Conservation (phyloP, 2,113 vertebrate genomes). For the Menidia beryllina region DNA sequence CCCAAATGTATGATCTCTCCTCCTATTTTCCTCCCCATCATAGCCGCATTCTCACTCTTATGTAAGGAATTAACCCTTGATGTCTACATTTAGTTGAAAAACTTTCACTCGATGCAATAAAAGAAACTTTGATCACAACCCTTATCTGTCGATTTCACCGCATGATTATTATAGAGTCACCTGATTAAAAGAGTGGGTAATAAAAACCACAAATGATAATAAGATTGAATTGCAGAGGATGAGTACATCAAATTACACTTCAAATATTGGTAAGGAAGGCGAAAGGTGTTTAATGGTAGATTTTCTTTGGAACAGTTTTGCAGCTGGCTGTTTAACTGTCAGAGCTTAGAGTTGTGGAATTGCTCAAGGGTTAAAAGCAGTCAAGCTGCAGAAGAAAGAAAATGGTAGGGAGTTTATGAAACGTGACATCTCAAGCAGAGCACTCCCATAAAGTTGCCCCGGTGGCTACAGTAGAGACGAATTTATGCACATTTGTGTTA, state of each 20-base stretch:
- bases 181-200: not conserved
- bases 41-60: not conserved
- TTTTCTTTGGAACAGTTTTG: constrained; percentile 2
- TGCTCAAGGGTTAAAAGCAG: constrained; percentile 40
- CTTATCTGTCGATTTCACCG: not conserved
- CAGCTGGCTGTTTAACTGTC: constrained; percentile 2
- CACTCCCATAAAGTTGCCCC: constrained; percentile 38
- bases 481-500: constrained; percentile 10
- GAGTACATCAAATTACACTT: not conserved
- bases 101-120: too few species aligned
- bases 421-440: constrained; percentile 48
- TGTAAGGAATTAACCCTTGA: not conserved
- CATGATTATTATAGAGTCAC: not conserved
- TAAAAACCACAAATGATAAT: not conserved
- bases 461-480: constrained; percentile 1
- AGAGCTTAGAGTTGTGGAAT: constrained; percentile 23
- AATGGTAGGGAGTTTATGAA: constrained; percentile 40
- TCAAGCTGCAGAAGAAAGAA: constrained; percentile 43
- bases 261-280: not conserved
- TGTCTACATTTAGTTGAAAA: too few species aligned
- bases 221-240: not conserved
- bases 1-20: not conserved
- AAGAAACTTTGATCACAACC: too few species aligned
- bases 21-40: not conserved
- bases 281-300: not conserved